These are phyloP conservation scores for Alligator sinensis DNA, from an alignment of 2,113 vertebrate species.

Conservation along the genomic window DNA sequence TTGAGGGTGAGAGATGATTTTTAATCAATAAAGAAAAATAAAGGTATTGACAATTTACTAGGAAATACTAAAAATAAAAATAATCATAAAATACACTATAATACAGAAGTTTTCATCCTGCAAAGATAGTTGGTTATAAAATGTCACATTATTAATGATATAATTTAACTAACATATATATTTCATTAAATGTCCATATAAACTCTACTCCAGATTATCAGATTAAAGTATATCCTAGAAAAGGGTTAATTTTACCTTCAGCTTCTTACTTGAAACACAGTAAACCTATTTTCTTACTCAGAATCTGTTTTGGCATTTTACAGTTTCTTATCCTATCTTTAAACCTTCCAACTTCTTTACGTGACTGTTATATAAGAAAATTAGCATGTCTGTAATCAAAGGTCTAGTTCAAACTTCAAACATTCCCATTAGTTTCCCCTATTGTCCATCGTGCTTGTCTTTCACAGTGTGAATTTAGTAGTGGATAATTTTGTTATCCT, in stretches of 20 bases:
- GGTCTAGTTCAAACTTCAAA: not conserved
- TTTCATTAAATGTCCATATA: not conserved
- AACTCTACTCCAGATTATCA: not conserved
- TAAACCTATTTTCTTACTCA: not conserved
- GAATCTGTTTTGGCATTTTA: not conserved
- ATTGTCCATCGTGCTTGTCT: not conserved
- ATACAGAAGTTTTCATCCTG: not conserved
- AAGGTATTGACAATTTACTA: not conserved
- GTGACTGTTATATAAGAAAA: not conserved
- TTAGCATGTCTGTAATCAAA: not conserved
- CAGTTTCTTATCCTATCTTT: not conserved
- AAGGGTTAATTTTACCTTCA: not conserved
- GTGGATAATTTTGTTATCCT: slow-evolving; percentile 32
- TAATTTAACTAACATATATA: not conserved
- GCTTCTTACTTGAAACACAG: not conserved
- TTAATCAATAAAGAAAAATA: not conserved
- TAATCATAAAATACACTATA: not conserved
- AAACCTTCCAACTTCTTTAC: not conserved
- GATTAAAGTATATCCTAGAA: not conserved
- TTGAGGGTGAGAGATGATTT: not conserved
- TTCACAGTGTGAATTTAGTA: not conserved
- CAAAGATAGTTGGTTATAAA: not conserved
- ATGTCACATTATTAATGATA: not conserved
- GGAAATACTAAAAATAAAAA: not conserved
- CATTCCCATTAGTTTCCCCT: not conserved